phyloP scores from a whole-genome alignment of 2,113 vertebrate species.

The Scortum barcoo region DNA sequence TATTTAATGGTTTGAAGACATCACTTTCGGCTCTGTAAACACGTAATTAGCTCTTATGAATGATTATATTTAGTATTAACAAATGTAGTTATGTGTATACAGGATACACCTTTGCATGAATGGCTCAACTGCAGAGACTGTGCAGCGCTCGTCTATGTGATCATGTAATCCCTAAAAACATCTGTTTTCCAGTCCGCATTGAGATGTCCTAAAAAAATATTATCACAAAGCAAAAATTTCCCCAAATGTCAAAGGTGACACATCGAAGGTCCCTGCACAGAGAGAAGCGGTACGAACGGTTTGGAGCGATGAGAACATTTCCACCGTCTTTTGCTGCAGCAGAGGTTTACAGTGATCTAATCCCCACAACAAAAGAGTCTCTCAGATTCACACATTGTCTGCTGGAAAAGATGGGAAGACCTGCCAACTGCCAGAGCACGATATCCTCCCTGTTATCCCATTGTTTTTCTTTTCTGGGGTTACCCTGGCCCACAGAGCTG shows the following conservation, averaged over 20 bases:
- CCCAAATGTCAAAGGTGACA: slow-evolving; percentile 9
- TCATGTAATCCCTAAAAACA: background rate
- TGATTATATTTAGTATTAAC: background rate
- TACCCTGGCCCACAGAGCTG: slow-evolving; percentile 47
- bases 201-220: slow-evolving; percentile 1
- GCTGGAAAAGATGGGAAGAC: slow-evolving; percentile 62
- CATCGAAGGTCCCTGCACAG: background rate
- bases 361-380: slow-evolving; percentile 67
- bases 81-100: background rate
- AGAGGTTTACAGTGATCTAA: slow-evolving; percentile 67
- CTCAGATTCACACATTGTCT: slow-evolving; percentile 61
- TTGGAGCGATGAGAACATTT: slow-evolving; percentile 42
- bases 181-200: slow-evolving; percentile 13
- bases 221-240: slow-evolving; percentile 19
- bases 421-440: slow-evolving; percentile 59
- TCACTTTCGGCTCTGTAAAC: background rate
- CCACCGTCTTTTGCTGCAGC: slow-evolving; percentile 30
- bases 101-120: background rate
- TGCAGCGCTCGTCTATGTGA: background rate
- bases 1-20: background rate
- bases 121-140: background rate
- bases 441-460: slow-evolving; percentile 64
- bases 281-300: background rate
- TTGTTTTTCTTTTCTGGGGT: slow-evolving; percentile 70
- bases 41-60: background rate